Evolutionary conservation across 2,113 vertebrate species (phyloP), one percentile per base, ranked within the genome.

Genomic region (Archocentrus centrarchus): DNA sequence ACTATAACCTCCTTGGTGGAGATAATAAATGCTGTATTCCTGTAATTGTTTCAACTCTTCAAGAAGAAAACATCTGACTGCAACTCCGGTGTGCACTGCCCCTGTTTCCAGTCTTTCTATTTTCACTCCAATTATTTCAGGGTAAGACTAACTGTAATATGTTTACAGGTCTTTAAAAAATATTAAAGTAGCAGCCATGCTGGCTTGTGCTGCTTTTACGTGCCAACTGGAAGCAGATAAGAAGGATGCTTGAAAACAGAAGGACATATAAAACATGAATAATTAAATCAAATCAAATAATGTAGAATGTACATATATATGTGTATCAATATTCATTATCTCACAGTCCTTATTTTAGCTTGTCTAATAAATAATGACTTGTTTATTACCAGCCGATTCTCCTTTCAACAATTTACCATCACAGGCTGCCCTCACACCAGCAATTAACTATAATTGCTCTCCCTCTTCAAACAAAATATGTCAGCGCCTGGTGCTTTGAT

Each of bases 381-480:
- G 73, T 85, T 87, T 76, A 79, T 89, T 57, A 77, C 80, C 68
- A 86, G 66, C 84, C 64, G 77, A 93, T 85, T 83, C 88, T 88
- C 89, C 89, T 90, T 90, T 93, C 83, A 86, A 84, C 83, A 89
- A 86, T 80, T 85, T 84, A 84, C 89, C 91, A 84, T 87, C 84
- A 90, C 76, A 86, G 79, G 68, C 84, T 85, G 85, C 88, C 81
- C 88, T 93, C 85, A 84, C 75, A 83, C 79, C 55, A 80, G 89
- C 88, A 94, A 95, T 95, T 95, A 94, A 90, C 93, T 92, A 41
- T 93, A 94, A 95, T 95, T 94, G 91, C 91, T 76, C 39, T 82
- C 86, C 86, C 82, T 89, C 90, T 93, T 93, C 87, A 93, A 77
- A 92, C 83, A 47, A 90, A 90, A 87, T 58, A 83, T 91, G 80